phyloP scores from a whole-genome alignment of 1,140 invertebrate genomes.

The Episyrphus balteatus region DNA sequence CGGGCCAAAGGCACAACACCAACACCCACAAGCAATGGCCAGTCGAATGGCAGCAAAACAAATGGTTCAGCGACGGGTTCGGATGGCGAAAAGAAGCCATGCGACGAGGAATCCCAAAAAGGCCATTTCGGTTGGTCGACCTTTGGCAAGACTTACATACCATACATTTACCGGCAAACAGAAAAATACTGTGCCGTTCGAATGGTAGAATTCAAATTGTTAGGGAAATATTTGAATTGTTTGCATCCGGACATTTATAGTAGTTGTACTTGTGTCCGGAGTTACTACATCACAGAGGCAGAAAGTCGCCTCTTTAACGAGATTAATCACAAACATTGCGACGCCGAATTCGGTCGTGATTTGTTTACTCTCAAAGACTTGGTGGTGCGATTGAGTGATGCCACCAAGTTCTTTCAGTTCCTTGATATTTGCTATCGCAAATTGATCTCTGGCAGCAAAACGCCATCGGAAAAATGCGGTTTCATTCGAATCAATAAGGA shows the following conservation, averaged over 20 bases:
- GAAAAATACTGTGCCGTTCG: conserved; percentile 84
- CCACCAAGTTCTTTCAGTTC: conserved; percentile 83
- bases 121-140: conserved; percentile 84
- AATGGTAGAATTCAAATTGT: conserved; percentile 77
- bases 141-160: conserved; percentile 74
- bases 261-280: conserved; percentile 77
- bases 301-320: conserved; percentile 86
- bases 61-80: no score
- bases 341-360: conserved; percentile 77
- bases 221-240: conserved; percentile 75
- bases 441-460: conserved; percentile 52
- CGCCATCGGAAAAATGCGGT: conserved; percentile 71
- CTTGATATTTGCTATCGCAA: conserved; percentile 79
- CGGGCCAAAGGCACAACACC: conserved; percentile 13
- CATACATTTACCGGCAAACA: conserved; percentile 70
- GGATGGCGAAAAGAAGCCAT: conserved; percentile 33
- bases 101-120: conserved; percentile 67
- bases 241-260: conserved; percentile 73
- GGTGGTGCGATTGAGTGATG: conserved; percentile 76
- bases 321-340: conserved; percentile 87
- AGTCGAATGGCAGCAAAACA: background rate
- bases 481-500: conserved; percentile 91
- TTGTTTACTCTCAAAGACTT: conserved; percentile 83
- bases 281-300: conserved; percentile 84
- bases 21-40: conserved; percentile 21